These are phyloP conservation scores for Corythornis cristatus DNA, from an alignment of 2,113 vertebrate genomes.

Conservation along the genomic window DNA sequence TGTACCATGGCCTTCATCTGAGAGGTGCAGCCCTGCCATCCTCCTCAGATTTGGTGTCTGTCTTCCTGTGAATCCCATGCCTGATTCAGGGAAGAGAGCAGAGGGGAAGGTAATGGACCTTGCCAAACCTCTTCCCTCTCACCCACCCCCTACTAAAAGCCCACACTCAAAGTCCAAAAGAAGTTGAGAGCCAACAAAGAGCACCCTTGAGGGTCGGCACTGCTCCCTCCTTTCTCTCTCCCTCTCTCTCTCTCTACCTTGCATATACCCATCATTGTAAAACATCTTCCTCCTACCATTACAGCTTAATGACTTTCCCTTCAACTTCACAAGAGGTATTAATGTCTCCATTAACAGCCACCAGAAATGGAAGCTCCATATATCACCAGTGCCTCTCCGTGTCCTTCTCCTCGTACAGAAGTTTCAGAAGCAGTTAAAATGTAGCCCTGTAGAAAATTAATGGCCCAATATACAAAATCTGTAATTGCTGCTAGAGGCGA, in stretches of 20 bases:
- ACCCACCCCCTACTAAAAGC: not conserved
- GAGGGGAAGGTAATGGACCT: not conserved
- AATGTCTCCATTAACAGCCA: constrained; percentile 56
- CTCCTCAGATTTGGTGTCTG: not conserved
- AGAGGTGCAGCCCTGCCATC: not conserved
- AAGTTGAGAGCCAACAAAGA: not conserved
- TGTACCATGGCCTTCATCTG: not conserved
- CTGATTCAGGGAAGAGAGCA: not conserved
- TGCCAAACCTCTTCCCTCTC: rapidly evolving
- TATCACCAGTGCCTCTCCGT: not conserved
- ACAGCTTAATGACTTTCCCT: constrained; percentile 45
- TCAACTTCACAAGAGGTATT: constrained; percentile 31
- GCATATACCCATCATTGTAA: not conserved
- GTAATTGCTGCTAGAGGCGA: constrained; percentile 34
- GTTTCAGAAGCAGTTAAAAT: constrained; percentile 52
- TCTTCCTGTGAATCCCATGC: not conserved
- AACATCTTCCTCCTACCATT: constrained; percentile 36
- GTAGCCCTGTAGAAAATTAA: constrained; percentile 49
- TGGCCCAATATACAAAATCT: constrained; percentile 33
- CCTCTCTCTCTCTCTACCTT: not conserved
- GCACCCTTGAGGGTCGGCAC: not conserved
- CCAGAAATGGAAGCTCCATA: constrained; percentile 40
- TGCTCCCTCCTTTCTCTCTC: not conserved
- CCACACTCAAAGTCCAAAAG: not conserved
- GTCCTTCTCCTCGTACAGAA: not conserved